Evolutionary conservation across 2,113 vertebrate species (phyloP).

Genomic region (Ailuropoda melanoleuca): DNA sequence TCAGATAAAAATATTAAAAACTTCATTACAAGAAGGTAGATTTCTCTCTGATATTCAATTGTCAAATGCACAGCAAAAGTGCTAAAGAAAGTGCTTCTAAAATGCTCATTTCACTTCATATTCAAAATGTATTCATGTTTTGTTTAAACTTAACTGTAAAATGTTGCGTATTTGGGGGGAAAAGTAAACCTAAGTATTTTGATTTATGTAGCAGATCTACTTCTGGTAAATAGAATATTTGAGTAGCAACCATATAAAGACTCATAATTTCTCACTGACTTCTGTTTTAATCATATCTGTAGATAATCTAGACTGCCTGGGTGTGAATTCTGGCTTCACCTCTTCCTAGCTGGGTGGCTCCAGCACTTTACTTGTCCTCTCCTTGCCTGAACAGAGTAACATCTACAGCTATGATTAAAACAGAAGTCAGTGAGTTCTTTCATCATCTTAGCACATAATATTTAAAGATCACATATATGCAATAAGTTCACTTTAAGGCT

Average conservation of each 20-base stretch:
- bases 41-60: neutral
- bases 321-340: neutral
- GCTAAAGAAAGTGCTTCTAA: neutral
- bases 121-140: constrained; percentile 16
- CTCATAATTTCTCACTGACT: constrained; percentile 22
- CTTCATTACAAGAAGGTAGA: constrained; percentile 12
- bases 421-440: too few species aligned
- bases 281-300: neutral
- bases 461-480: neutral
- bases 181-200: constrained; percentile 9
- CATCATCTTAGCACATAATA: neutral
- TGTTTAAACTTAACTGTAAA: constrained; percentile 10
- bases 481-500: constrained; percentile 11
- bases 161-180: neutral
- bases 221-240: constrained; percentile 41
- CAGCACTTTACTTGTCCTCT: neutral
- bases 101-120: neutral
- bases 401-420: too few species aligned
- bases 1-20: constrained; percentile 58
- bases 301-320: neutral
- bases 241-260: neutral
- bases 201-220: neutral
- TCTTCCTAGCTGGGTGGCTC: neutral
- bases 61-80: neutral
- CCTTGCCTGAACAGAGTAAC: neutral